Evolutionary conservation across 2,797 vertebrate species (phyloP).

Genomic region (Tragopan temminckii): DNA sequence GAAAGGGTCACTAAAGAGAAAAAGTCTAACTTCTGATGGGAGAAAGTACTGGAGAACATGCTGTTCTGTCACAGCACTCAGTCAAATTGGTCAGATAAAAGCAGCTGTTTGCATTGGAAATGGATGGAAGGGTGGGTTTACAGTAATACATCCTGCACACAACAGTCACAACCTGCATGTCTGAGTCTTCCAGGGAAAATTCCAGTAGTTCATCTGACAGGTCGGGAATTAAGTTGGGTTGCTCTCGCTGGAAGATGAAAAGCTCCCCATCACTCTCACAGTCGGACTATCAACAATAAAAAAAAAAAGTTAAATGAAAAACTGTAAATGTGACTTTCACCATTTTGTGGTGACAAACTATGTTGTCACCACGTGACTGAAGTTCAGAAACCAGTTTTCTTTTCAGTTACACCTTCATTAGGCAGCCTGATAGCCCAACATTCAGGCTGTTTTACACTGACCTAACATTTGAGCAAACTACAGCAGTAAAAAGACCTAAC

Average conservation of each 20-base stretch:
- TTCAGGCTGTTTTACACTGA: neutral
- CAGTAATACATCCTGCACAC: neutral
- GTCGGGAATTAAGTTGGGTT: constrained; percentile 77
- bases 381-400: neutral
- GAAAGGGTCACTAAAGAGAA: neutral
- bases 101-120: neutral
- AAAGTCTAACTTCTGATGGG: neutral
- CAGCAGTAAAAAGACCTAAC: neutral
- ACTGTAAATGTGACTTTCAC: neutral
- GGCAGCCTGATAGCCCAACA: neutral
- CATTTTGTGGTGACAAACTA: neutral
- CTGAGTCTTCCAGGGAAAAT: constrained; percentile 47
- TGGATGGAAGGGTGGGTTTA: neutral
- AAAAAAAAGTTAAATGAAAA: neutral
- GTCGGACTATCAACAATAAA: constrained; percentile 79
- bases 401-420: neutral
- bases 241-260: constrained; percentile 82
- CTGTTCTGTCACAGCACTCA: neutral
- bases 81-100: neutral
- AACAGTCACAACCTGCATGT: constrained; percentile 56
- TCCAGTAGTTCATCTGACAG: constrained; percentile 72
- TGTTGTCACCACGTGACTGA: neutral
- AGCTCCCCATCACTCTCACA: constrained; percentile 79
- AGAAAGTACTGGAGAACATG: neutral
- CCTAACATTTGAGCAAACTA: neutral